phyloP scores from a whole-genome alignment of 35 echinoderm and acorn worm genomes.

The Strongylocentrotus purpuratus region DNA sequence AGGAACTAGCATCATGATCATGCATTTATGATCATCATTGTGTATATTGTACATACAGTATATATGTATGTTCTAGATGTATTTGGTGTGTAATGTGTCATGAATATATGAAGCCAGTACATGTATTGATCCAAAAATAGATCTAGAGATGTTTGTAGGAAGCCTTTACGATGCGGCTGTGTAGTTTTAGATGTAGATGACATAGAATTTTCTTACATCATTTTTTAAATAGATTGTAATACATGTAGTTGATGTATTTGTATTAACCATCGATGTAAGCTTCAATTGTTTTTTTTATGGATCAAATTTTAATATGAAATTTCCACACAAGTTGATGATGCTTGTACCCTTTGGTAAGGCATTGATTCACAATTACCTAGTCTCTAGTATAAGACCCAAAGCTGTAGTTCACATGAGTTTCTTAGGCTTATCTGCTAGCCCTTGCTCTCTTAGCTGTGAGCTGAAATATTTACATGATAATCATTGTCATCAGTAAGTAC shows the following conservation, averaged over 20 bases:
- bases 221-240: background rate
- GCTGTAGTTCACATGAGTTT: too few species aligned
- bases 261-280: background rate
- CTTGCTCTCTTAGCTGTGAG: too few species aligned
- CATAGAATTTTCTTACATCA: too few species aligned
- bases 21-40: background rate
- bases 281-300: background rate
- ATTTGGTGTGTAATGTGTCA: background rate
- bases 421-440: too few species aligned
- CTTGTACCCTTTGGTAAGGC: too few species aligned
- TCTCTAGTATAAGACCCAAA: too few species aligned
- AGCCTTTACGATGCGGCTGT: background rate
- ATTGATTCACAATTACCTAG: too few species aligned
- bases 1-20: background rate
- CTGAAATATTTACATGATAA: too few species aligned
- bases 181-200: background rate
- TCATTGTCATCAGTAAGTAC: too few species aligned
- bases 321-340: background rate
- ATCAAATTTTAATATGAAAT: background rate
- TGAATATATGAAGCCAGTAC: background rate
- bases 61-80: background rate
- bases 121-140: background rate
- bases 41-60: constrained; percentile 12
- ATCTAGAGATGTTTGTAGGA: background rate
- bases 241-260: background rate